phyloP scores from a whole-genome alignment of 53 echinoderm and acorn worm species.

The Patiria pectinifera region DNA sequence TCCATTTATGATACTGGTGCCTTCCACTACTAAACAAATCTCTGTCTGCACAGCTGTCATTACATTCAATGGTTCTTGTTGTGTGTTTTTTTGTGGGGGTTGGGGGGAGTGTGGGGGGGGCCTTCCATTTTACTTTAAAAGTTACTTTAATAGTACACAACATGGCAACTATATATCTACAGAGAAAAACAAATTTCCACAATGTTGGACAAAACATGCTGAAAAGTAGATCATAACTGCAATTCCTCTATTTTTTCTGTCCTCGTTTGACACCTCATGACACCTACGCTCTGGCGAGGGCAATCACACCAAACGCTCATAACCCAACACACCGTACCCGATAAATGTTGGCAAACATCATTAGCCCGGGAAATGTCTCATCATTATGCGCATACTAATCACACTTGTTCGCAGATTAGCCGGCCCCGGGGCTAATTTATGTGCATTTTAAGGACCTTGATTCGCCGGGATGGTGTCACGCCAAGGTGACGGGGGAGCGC shows the following conservation, averaged over 20 bases:
- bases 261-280: background rate
- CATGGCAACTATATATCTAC: background rate
- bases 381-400: conserved; percentile 54
- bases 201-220: background rate
- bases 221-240: background rate
- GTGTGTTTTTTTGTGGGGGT: background rate
- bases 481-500: conserved; percentile 5
- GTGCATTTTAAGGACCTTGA: conserved; percentile 41
- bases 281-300: background rate
- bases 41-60: too few species aligned
- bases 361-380: background rate
- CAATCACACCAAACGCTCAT: background rate
- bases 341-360: conserved; percentile 13
- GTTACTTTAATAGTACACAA: too few species aligned
- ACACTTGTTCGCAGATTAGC: conserved; percentile 38
- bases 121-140: too few species aligned
- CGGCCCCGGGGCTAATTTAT: conserved; percentile 18
- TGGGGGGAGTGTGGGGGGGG: background rate
- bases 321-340: background rate
- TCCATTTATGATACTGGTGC: too few species aligned
- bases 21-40: too few species aligned
- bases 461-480: background rate
- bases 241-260: background rate
- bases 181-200: background rate
- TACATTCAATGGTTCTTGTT: too few species aligned